Evolutionary conservation across 1,140 invertebrate species (phyloP), one percentile per base, ranked within the genome.

Genomic region (Caenorhabditis briggsae): DNA sequence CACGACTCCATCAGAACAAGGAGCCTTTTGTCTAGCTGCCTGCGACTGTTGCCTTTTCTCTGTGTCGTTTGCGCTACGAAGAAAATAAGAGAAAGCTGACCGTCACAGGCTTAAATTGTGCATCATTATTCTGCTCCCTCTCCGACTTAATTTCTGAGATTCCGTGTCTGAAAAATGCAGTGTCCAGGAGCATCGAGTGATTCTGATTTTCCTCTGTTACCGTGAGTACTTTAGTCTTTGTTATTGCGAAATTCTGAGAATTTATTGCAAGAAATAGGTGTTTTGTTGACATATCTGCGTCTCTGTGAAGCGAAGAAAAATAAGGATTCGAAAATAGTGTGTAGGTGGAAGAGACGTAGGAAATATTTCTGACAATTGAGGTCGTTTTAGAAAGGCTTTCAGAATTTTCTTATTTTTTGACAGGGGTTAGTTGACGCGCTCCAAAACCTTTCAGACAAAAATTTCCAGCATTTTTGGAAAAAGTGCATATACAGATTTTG

Each of bases 21-120:
- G 43, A 50, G 70, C 70, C 70, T 41, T 25, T 23, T 9, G 14
- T 41, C 41, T 50, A n/a, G 46, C 46, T 78, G 33, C 41, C 70
- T 50, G 70, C 18, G 70, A 46, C 70, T 43, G 2, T 14, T 7
- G 5, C 53, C 23, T 14, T 5, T 50, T 50, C 8, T 50, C 70
- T 78, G 43, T 20, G 70, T 11, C 46, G 50, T n/a, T 78, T 0
- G 20, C 46, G n/a, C 46, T 46, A 50, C 70, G 14, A 11, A 16
- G 41, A 70, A 78, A 50, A 70, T 64, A 14, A n/a, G 5, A 50
- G 41, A 20, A 78, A 78, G 70, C 70, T 78, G 70, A 78, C 70
- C 43, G 70, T 78, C 20, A n/a, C 46, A 50, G 11, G 18, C 18
- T 14, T 2, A 23, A 78, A 78, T 78, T 78, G 70, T 53, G 70